These are phyloP conservation scores for Apogon talboti DNA, from an alignment of 2,797 vertebrate genomes.

Conservation along the genomic window DNA sequence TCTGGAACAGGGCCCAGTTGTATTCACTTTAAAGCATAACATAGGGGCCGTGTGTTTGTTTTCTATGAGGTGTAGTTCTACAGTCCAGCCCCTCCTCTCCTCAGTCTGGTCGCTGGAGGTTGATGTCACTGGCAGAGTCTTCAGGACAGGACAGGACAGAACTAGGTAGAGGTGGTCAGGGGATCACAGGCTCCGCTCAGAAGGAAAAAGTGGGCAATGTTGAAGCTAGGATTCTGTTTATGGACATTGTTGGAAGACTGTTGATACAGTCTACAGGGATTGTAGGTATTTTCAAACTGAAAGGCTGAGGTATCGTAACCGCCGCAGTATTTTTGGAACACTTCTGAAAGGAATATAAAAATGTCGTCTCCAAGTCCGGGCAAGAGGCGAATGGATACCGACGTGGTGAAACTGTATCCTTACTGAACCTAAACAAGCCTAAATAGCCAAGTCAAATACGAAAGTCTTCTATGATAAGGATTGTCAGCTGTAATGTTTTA, in stretches of 20 bases:
- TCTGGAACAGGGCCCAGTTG: no score
- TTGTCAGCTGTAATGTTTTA: conserved; percentile 48
- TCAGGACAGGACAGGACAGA: conserved; percentile 74
- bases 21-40: no score
- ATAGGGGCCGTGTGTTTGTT: rapidly evolving
- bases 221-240: conserved; percentile 53
- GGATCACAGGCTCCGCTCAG: conserved; percentile 32
- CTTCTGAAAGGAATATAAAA: conserved; percentile 83
- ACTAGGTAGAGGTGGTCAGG: conserved; percentile 56
- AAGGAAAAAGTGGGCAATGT: conserved; percentile 68
- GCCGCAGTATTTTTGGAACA: conserved; percentile 73
- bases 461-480: conserved; percentile 10
- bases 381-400: conserved; percentile 98
- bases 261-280: conserved; percentile 51
- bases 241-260: conserved; percentile 67
- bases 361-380: conserved; percentile 98
- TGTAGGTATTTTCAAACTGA: conserved; percentile 46
- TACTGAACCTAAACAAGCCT: conserved; percentile 63
- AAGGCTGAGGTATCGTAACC: conserved; percentile 46
- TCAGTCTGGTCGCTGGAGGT: conserved; percentile 54
- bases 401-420: conserved; percentile 99
- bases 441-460: conserved; percentile 2
- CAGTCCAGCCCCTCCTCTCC: conserved; percentile 61
- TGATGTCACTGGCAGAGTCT: conserved; percentile 74
- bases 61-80: conserved; percentile 42